phyloP scores from a whole-genome alignment of 2,113 vertebrate genomes.

The Chamaea fasciata region DNA sequence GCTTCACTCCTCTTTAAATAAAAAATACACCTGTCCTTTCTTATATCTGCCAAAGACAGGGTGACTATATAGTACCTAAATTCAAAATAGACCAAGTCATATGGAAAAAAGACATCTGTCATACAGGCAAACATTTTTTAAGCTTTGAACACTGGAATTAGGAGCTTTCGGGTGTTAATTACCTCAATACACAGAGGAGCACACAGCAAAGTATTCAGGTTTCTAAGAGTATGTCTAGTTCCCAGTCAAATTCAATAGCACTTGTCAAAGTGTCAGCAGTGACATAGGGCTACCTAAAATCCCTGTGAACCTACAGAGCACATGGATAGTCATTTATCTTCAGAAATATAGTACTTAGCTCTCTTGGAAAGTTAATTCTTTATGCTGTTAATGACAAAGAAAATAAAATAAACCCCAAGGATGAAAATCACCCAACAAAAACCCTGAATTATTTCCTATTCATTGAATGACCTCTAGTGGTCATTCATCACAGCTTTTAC shows the following conservation, averaged over 20 bases:
- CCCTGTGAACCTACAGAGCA: neutral
- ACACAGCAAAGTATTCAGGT: neutral
- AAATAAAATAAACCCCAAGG: neutral
- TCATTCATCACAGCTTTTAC: neutral
- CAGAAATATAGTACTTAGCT: neutral
- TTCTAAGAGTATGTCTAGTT: neutral
- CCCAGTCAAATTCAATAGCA: neutral
- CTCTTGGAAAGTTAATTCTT: neutral
- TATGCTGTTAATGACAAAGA: neutral
- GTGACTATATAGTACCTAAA: neutral
- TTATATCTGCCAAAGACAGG: neutral
- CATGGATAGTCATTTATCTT: neutral
- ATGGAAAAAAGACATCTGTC: neutral
- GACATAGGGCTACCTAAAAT: neutral
- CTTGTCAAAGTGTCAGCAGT: neutral
- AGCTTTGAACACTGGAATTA: neutral
- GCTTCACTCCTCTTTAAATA: neutral
- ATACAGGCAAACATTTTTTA: neutral
- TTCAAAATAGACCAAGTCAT: neutral
- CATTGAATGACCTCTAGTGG: slow-evolving; percentile 50
- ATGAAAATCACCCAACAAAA: neutral
- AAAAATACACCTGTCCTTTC: neutral
- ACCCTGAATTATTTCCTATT: neutral
- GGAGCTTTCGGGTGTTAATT: neutral
- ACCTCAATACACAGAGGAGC: neutral